A percentile compares a stretch with the other conserved stretches of the same genome.
phyloP scores from a whole-genome alignment of 2,113 vertebrate species.

The Podilymbus podiceps region DNA sequence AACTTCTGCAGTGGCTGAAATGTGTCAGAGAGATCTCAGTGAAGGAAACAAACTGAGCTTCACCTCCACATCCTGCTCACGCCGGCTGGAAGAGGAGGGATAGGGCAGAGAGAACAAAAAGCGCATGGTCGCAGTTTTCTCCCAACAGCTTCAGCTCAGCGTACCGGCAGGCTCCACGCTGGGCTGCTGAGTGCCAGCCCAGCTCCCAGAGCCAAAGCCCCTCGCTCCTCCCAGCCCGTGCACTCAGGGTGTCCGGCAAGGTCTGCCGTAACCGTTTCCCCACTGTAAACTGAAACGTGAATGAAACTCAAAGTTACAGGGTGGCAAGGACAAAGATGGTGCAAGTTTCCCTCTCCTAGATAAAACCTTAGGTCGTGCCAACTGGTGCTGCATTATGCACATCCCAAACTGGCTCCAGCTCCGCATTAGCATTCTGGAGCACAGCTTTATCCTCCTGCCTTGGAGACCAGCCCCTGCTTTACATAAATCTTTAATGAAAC shows the following conservation, averaged over 20 bases:
- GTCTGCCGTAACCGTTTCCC: neutral
- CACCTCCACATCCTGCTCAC: neutral
- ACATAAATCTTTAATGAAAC: conserved; percentile 73
- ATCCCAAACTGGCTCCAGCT: neutral
- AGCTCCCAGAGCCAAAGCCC: neutral
- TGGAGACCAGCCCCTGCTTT: conserved; percentile 66
- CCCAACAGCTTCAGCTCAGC: neutral
- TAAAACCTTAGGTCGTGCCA: neutral
- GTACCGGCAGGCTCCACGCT: neutral
- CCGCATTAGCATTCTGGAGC: conserved; percentile 51
- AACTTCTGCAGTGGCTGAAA: neutral
- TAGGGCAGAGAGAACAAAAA: neutral
- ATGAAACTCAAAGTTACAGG: neutral
- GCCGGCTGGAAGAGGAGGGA: neutral
- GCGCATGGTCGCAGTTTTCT: neutral
- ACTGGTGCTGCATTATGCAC: neutral
- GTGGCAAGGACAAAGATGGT: neutral
- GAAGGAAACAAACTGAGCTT: neutral
- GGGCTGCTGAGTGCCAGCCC: neutral
- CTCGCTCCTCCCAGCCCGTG: rapidly evolving
- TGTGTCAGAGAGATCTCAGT: neutral
- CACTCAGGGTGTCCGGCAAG: neutral
- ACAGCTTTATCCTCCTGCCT: conserved; percentile 52
- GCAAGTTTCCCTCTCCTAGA: neutral
- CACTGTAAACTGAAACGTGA: neutral